Base-by-base conservation (phyloP, 2,888 invertebrate genomes). In the Trilocha varians region DNA sequence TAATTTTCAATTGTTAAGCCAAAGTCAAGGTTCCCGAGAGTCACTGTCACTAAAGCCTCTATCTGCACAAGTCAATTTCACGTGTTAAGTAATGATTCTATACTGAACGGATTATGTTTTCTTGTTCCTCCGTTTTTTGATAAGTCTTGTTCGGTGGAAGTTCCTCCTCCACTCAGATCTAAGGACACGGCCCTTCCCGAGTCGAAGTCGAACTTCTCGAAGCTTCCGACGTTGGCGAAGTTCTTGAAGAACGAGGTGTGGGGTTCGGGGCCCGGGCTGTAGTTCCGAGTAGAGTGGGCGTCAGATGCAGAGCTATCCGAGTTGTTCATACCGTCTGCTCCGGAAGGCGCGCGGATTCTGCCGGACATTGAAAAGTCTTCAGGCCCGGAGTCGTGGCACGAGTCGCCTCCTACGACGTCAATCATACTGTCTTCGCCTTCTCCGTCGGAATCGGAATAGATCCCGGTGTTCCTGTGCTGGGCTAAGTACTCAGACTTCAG, bases 101-200 rank as follows among this genome's bases (percentile, higher is more conserved):
- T 95, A 85, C 95, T 95, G 87, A 95, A 95, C 39, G 95, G 95
- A 82, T 95, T 95, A 74, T 87, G 90, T 84, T 87, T 90, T 70
- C 88, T 89, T 75, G 75, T 84, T 72, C 61, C 88, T 56, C 74
- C 89, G 71, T 73, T 89, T 84, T 79, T 88, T 16, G 79, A 78
- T 62, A 77, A 61, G 65, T 78, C 80, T 70, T 78, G 85, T 68
- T 76, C 87, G 0, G 77, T 78, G 32, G 68, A 73, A 3, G 76
- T 76, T 44, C 77, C 78, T 8, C 70, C 67, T 2, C 82, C 77
- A 33, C 84, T 83, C 5, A 84, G 68, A 60, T 87, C 78, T 76
- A 84, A 85, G 47, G 86, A 83, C 8, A 88, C 73, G 41, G 86
- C 76, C 62, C 87, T 69, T 54, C 86, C 76, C 0, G 85, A 76